Base-by-base conservation (phyloP, 1,140 invertebrate genomes). In the Sesamia nonagrioides region DNA sequence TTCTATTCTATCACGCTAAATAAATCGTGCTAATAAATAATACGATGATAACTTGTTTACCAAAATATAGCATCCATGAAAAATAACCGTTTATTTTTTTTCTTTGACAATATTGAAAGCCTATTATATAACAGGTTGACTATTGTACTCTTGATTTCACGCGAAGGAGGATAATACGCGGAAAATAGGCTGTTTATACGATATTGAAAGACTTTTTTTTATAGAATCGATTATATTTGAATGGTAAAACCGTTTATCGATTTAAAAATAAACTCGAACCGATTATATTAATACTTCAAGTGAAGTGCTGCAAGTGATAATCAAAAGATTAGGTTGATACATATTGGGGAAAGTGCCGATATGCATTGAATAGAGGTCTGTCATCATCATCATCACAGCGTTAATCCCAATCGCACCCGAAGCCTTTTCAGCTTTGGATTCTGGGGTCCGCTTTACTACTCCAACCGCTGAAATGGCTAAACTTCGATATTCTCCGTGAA, bases 141-240 rank as follows among this genome's bases (percentile, higher is more conserved):
- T 58, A 58, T 58, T 58, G 9, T 58, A 13, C 33, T 33, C 13
- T 33, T 27, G 13, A 33, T 58, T 58, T 58, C 54, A 58, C 21
- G 54, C 21, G 21, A 58, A 58, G 54, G 21, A 58, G 21, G 21
- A 58, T 58, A 58, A 58, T 33, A 27, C 54, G 54, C 54, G 54
- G 27, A 58, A 27, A 58, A 58, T 58, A 58, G 18, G 21, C 54
- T 58, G 21, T 58, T 58, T 58, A 27, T 21, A 21, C 6, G 9
- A 27, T 58, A 11, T 33, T 33, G 11, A 58, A 58, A 58, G 27
- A 21, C 54, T 33, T 58, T 4, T 58, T 4, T 13, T 33, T 13
- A 21, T 27, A 27, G 54, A 58, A 58, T 58, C 21, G 54, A 27
- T 58, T 15, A 13, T 6, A 54, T 54, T 17, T 54, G n/a, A 54